phyloP scores from a whole-genome alignment of 2,888 invertebrate species.

The Hypsopygia costalis region DNA sequence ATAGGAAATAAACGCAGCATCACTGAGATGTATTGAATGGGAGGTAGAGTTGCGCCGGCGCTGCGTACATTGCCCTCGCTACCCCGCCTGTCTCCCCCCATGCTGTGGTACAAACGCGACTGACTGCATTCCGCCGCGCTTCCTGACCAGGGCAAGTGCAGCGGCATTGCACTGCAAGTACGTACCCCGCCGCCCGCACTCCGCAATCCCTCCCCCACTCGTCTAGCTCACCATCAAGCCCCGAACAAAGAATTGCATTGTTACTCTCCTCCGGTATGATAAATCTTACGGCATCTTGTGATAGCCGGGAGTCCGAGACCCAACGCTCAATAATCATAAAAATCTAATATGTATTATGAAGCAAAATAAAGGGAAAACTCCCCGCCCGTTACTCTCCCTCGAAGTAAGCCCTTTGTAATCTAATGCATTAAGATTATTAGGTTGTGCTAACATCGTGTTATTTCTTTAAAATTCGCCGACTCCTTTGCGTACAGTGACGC shows the following conservation, averaged over 20 bases:
- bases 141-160: slow-evolving; percentile 79
- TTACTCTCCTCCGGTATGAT: slow-evolving; percentile 37
- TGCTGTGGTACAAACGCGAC: slow-evolving; percentile 65
- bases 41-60: slow-evolving; percentile 62
- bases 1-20: slow-evolving; percentile 61
- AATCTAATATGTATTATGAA: slow-evolving; percentile 52
- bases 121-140: slow-evolving; percentile 80
- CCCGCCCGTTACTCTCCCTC: slow-evolving; percentile 36
- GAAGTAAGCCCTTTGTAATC: slow-evolving; percentile 57
- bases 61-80: slow-evolving; percentile 68
- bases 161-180: slow-evolving; percentile 72
- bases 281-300: slow-evolving; percentile 46
- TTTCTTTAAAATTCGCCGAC: slow-evolving; percentile 51
- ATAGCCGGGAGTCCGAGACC: slow-evolving; percentile 32
- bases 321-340: slow-evolving; percentile 58
- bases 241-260: slow-evolving; percentile 22
- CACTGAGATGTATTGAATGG: slow-evolving; percentile 61
- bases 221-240: slow-evolving; percentile 36
- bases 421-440: slow-evolving; percentile 71
- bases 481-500: slow-evolving; percentile 22
- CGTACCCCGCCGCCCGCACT: slow-evolving; percentile 37
- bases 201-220: slow-evolving; percentile 23
- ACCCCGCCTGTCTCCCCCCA: slow-evolving; percentile 42
- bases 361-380: slow-evolving; percentile 52
- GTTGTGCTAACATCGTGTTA: slow-evolving; percentile 56